Percentiles rank a stretch among this genome's conserved stretches.
phyloP scores from a whole-genome alignment of 1,140 invertebrate genomes.

The Drosophila willistoni region DNA sequence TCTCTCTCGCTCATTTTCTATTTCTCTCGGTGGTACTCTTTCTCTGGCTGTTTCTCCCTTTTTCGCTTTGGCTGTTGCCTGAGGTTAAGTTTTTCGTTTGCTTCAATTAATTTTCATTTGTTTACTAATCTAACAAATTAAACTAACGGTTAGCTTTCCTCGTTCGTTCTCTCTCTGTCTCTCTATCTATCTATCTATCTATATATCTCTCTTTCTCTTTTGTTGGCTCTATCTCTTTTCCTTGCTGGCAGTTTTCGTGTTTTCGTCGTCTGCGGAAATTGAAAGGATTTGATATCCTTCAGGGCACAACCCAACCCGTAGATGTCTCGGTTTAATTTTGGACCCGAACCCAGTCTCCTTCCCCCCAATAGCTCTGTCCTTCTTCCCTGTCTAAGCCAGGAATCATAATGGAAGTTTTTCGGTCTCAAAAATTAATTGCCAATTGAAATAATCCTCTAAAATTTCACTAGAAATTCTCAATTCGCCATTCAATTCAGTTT shows the following conservation, averaged over 20 bases:
- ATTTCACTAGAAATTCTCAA: constrained; percentile 8
- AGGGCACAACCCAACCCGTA: constrained; percentile 9
- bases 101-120: constrained; percentile 82
- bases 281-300: constrained; percentile 51
- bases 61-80: constrained; percentile 28
- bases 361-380: background rate
- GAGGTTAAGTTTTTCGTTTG: constrained; percentile 80
- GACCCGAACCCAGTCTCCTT: background rate
- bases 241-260: constrained; percentile 32
- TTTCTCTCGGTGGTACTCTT: constrained; percentile 11
- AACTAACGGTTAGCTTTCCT: constrained; percentile 69
- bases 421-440: constrained; percentile 13
- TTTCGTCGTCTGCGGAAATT: constrained; percentile 46
- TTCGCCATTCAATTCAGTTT: constrained; percentile 29
- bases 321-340: constrained; percentile 11
- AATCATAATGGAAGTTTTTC: constrained; percentile 3
- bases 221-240: constrained; percentile 26
- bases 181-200: background rate
- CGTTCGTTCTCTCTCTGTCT: background rate
- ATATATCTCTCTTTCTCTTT: background rate
- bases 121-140: constrained; percentile 82
- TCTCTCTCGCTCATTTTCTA: background rate
- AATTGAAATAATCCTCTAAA: constrained; percentile 12
- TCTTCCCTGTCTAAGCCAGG: background rate
- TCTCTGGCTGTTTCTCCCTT: background rate